These are phyloP conservation scores for Neuroscelio doddi DNA, from an alignment of 2,888 invertebrate genomes.

Conservation along the genomic window DNA sequence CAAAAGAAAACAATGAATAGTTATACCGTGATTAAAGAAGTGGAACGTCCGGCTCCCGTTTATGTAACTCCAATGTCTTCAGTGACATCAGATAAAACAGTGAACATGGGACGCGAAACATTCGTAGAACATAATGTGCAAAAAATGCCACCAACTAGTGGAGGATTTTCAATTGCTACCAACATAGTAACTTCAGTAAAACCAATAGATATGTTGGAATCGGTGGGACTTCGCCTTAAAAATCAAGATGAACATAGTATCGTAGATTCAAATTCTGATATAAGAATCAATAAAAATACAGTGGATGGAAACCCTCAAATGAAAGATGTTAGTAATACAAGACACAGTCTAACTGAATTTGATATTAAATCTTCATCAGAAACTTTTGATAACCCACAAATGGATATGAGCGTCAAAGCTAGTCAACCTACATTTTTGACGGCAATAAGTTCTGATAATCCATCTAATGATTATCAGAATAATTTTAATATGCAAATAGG, in stretches of 20 bases:
- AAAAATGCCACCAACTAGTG: conserved; percentile 18
- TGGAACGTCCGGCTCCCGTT: conserved; percentile 47
- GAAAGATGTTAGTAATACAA: conserved; percentile 12
- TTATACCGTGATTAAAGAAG: conserved; percentile 19
- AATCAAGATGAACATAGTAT: neutral
- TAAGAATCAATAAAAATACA: conserved; percentile 20
- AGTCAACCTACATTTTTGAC: conserved; percentile 1
- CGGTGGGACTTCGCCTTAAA: conserved; percentile 67
- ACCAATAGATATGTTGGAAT: conserved; percentile 68
- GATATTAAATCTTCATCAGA: neutral
- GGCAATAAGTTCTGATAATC: neutral
- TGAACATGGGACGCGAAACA: conserved; percentile 17
- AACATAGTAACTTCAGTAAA: conserved; percentile 57
- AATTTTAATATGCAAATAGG: conserved; percentile 17
- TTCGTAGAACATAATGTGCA: conserved; percentile 6
- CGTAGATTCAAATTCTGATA: conserved; percentile 4
- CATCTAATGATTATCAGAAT: conserved; percentile 21
- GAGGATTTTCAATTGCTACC: conserved; percentile 35
- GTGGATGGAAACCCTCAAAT: conserved; percentile 9
- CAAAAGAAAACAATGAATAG: conserved; percentile 24
- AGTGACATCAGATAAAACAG: conserved; percentile 24
- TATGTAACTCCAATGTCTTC: conserved; percentile 60
- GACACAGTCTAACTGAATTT: conserved; percentile 15
- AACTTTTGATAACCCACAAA: neutral
- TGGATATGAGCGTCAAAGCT: neutral